Percentiles rank a stretch among this genome's conserved stretches.
phyloP scores from a whole-genome alignment of 2,113 vertebrate genomes.

The Myanophis thanlyinensis region DNA sequence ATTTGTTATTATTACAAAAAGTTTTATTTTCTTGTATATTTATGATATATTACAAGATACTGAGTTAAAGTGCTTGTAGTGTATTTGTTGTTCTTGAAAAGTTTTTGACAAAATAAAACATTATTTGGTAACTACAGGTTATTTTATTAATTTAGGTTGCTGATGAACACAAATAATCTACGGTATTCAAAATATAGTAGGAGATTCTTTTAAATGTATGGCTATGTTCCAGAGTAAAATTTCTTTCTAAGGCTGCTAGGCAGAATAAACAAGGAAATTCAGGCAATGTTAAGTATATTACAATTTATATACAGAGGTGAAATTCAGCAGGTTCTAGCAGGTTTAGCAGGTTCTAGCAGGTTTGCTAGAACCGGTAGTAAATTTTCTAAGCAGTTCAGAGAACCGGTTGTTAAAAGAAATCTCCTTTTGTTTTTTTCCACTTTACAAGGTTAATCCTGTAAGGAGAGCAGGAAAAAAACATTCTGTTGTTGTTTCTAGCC shows the following conservation, averaged over 20 bases:
- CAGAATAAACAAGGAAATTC: background rate
- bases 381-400: too few species aligned
- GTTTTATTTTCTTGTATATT: constrained; percentile 28
- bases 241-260: background rate
- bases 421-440: too few species aligned
- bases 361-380: too few species aligned
- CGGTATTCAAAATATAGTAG: background rate
- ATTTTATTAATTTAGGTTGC: constrained; percentile 7
- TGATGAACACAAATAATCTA: background rate
- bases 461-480: too few species aligned
- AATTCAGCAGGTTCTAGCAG: too few species aligned
- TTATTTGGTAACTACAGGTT: constrained; percentile 10
- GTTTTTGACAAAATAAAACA: constrained; percentile 60
- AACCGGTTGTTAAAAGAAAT: too few species aligned
- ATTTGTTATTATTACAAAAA: background rate
- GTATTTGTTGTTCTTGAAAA: constrained; percentile 46
- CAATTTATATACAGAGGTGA: background rate
- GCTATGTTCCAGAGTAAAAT: background rate
- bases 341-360: too few species aligned
- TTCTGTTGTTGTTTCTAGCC: too few species aligned
- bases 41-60: constrained; percentile 19
- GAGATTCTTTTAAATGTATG: background rate
- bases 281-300: background rate
- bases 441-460: too few species aligned
- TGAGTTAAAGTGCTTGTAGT: constrained; percentile 33